Base-by-base conservation (phyloP, 2,888 invertebrate genomes). In the Nymphalis c-album region DNA sequence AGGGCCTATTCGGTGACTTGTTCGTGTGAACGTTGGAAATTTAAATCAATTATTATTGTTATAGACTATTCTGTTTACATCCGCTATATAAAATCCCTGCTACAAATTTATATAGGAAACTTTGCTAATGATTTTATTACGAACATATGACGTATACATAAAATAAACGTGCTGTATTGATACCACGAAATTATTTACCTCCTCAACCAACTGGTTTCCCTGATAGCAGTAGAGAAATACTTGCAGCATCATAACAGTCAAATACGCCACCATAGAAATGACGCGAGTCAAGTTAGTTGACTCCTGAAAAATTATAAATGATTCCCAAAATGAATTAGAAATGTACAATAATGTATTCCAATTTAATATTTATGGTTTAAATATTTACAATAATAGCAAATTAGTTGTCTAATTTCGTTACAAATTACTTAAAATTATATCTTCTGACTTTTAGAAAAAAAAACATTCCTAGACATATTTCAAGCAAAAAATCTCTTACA, bases 201-300 rank as follows among this genome's bases (percentile, higher is more conserved):
- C 86, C 47, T 85, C 77, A 31, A 81, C 74, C 0, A 93, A 81
- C 69, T 90, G 80, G 69, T 90, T 87, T 35, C 93, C 93, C 65
- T 90, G 90, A 70, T 90, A 91, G 62, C 93, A 93, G 72, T 88
- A 93, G 1, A 92, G 63, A 67, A 88, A 92, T 13, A 93, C 85
- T 76, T 93, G 86, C 20, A 84, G 77, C 67, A 82, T 78, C 87
- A 93, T 88, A 22, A 80, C 80, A 0, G 81, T 17, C 3, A 88
- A 75, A 68, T 89, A 93, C 0, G 80, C 60, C 1, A 81, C 67
- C 82, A 90, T 87, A 0, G 85, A 78, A 7, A 87, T 73, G 17
- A 86, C 77, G 3, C 84, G 78, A 17, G 85, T 72, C 40, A 82
- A 71, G 16, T 80, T 82, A 7, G 76, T 77, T 63, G 83, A 78